phyloP scores from a whole-genome alignment of 2,113 vertebrate species.

The Micronisus gabar region DNA sequence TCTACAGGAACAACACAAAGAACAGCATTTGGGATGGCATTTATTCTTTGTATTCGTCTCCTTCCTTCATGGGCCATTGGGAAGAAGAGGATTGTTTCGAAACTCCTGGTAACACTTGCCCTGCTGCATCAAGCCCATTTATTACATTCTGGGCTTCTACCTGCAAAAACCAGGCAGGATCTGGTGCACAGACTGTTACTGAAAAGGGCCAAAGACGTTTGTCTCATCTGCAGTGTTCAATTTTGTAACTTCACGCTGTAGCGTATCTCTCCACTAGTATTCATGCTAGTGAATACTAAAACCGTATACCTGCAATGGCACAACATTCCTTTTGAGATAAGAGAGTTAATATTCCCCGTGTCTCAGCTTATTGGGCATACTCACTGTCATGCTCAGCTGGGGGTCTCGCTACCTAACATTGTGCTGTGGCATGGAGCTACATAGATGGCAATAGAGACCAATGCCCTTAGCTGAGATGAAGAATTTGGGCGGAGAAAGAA shows the following conservation, averaged over 20 bases:
- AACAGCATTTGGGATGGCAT: not conserved
- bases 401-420: not conserved
- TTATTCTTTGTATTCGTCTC: not conserved
- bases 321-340: not conserved
- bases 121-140: not conserved
- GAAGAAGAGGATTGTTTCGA: not conserved
- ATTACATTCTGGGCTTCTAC: not conserved
- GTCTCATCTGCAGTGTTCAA: not conserved
- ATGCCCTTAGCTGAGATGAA: not conserved
- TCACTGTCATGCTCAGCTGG: not conserved
- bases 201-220: not conserved
- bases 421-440: not conserved
- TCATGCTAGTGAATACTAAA: not conserved
- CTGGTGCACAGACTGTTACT: not conserved
- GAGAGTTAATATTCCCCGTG: fast-evolving
- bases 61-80: not conserved
- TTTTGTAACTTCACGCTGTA: not conserved
- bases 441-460: not conserved
- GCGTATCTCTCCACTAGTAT: not conserved
- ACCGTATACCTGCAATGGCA: not conserved
- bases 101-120: not conserved
- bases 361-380: not conserved
- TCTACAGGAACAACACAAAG: not conserved
- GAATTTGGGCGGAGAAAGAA: not conserved
- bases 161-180: not conserved